Percentiles rank a stretch among this genome's conserved stretches.
phyloP scores from a whole-genome alignment of 2,888 invertebrate species.

The Tyria jacobaeae region DNA sequence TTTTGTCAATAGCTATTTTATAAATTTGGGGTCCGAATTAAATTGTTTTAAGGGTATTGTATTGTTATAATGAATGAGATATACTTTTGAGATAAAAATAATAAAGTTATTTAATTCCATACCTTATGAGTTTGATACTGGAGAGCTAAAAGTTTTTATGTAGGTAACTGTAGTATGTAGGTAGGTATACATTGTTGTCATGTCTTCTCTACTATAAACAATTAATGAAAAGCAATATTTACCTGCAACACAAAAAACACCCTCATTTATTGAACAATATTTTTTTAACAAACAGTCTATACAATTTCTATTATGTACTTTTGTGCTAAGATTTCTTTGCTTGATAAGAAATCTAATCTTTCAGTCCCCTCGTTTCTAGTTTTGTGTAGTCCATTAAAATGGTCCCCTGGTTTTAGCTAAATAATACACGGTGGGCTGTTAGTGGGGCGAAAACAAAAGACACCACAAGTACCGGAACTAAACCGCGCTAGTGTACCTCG shows the following conservation, averaged over 20 bases:
- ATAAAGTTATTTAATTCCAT: no score
- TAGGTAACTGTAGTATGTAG: no score
- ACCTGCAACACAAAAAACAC: slow-evolving; percentile 28
- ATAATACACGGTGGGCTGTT: slow-evolving; percentile 78
- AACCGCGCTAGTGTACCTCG: slow-evolving; percentile 74
- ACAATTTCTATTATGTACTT: slow-evolving; percentile 58
- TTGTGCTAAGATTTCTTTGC: slow-evolving; percentile 66
- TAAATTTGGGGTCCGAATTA: background rate
- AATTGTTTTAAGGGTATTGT: background rate
- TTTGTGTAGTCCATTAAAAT: slow-evolving; percentile 77
- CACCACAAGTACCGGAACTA: slow-evolving; percentile 81
- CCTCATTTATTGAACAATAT: slow-evolving; percentile 43
- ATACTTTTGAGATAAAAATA: no score
- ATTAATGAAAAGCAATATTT: slow-evolving; percentile 24
- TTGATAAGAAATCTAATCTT: slow-evolving; percentile 84
- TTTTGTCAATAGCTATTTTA: background rate
- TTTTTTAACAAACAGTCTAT: slow-evolving; percentile 49
- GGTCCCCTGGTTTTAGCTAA: slow-evolving; percentile 80
- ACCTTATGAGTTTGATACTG: no score
- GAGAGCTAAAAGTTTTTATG: no score
- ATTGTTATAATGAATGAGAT: no score
- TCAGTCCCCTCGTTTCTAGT: slow-evolving; percentile 72
- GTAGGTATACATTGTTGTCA: background rate
- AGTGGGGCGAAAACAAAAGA: slow-evolving; percentile 78
- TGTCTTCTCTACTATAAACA: background rate